These are phyloP conservation scores for Galeopterus variegatus DNA, from an alignment of 2,113 vertebrate species.

Conservation along the genomic window DNA sequence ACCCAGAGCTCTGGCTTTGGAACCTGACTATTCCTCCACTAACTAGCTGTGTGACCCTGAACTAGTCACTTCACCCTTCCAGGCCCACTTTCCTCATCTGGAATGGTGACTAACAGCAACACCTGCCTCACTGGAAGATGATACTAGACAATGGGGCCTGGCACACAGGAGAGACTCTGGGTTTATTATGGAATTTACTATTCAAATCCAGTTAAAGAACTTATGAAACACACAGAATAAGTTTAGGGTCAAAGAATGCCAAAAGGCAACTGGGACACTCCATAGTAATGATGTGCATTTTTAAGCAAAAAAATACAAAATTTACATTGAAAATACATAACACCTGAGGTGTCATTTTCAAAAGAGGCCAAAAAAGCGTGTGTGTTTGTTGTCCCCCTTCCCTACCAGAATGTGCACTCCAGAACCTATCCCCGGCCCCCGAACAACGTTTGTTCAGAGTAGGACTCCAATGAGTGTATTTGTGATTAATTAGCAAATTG, in stretches of 20 bases:
- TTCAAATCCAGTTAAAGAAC: background rate
- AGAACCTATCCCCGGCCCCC: background rate
- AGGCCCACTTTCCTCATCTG: background rate
- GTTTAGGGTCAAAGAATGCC: background rate
- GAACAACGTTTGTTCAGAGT: too few species aligned
- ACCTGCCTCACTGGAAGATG: rapidly evolving
- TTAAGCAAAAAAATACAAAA: too few species aligned
- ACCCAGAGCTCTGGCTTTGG: rapidly evolving
- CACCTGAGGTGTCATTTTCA: background rate
- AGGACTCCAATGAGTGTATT: background rate
- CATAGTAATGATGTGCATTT: background rate
- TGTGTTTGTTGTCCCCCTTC: background rate
- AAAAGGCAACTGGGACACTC: rapidly evolving
- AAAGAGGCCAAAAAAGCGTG: background rate
- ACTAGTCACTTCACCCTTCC: background rate
- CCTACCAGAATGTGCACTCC: rapidly evolving
- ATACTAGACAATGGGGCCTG: background rate
- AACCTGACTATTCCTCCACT: background rate
- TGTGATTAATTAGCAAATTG: too few species aligned
- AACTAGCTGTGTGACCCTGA: background rate
- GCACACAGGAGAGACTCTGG: background rate
- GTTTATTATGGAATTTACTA: background rate
- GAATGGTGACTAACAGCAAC: background rate
- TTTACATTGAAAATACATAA: background rate
- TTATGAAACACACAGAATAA: background rate